These are phyloP conservation scores for Phoebastria nigripes DNA, from an alignment of 2,797 vertebrate genomes.

Conservation along the genomic window DNA sequence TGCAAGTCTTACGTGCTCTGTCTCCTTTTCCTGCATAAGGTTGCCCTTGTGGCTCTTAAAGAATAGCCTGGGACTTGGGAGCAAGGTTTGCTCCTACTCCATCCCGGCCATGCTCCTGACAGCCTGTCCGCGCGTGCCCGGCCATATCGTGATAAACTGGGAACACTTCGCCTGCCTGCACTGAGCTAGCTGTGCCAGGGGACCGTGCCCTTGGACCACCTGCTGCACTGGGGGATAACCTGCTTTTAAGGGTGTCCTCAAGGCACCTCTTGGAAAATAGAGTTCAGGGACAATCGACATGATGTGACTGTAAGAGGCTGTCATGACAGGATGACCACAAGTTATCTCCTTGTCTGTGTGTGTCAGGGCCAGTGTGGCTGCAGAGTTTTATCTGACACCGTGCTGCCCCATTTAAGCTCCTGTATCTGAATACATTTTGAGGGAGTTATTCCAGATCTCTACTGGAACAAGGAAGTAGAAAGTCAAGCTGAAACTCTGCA, in stretches of 20 bases:
- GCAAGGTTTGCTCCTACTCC: neutral
- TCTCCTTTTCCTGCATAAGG: neutral
- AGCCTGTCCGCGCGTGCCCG: fast-evolving
- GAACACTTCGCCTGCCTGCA: too few species aligned
- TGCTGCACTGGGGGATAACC: neutral
- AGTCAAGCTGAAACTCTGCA: neutral
- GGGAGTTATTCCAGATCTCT: neutral
- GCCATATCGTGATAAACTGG: neutral
- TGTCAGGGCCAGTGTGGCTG: fast-evolving
- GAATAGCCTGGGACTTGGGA: neutral
- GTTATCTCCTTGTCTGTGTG: neutral
- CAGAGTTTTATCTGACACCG: neutral
- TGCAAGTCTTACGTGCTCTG: neutral
- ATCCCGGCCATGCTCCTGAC: fast-evolving
- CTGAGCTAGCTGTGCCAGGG: neutral
- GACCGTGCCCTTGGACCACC: neutral
- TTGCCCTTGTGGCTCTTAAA: neutral
- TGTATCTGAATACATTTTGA: neutral
- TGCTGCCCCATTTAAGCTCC: neutral
- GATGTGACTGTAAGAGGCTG: neutral
- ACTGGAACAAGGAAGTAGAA: neutral
- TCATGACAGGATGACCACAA: neutral
- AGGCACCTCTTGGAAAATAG: fast-evolving
- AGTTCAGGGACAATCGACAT: fast-evolving
- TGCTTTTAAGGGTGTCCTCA: neutral